Evolutionary conservation across 92 coral and sea anemone genomes (phyloP).

Genomic region (Plumapathes pennacea): DNA sequence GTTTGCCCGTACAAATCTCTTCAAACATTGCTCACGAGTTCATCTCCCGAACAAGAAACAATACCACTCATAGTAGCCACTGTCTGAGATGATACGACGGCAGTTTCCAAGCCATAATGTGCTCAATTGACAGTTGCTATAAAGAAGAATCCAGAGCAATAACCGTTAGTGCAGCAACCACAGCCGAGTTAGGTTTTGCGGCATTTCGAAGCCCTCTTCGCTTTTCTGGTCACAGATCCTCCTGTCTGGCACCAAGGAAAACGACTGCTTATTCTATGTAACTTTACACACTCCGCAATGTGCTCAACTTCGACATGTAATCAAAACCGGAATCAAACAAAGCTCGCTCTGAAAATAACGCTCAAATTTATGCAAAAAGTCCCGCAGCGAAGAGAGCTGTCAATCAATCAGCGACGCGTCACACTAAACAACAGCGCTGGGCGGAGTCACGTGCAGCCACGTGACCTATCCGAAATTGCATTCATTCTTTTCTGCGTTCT

Average conservation of each 20-base stretch:
- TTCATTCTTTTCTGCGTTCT: slow-evolving; percentile 1
- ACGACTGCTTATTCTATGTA: too few species aligned
- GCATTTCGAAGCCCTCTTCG: too few species aligned
- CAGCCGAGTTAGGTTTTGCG: too few species aligned
- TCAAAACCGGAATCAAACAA: slow-evolving; percentile 9
- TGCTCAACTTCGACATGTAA: too few species aligned
- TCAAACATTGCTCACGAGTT: slow-evolving; percentile 63
- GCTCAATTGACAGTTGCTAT: slow-evolving; percentile 23
- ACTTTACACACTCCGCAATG: too few species aligned
- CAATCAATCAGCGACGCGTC: slow-evolving; percentile 33
- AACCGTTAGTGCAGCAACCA: slow-evolving; percentile 42
- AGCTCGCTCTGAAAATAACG: slow-evolving; percentile 12
- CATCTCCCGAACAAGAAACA: slow-evolving; percentile 10
- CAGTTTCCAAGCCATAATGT: slow-evolving; percentile 6
- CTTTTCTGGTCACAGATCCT: too few species aligned
- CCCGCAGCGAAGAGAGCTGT: slow-evolving; percentile 22
- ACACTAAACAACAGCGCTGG: slow-evolving; percentile 17
- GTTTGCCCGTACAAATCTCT: slow-evolving; percentile 45
- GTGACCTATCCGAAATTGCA: slow-evolving; percentile 20
- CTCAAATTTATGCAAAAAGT: slow-evolving; percentile 4
- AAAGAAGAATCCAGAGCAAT: slow-evolving; percentile 5
- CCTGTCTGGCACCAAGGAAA: too few species aligned
- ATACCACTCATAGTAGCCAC: slow-evolving; percentile 26
- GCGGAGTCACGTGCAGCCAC: slow-evolving; percentile 19
- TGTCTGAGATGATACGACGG: neutral